Conservation (phyloP, 1,140 invertebrate species). For the Zaprionus taronus region DNA sequence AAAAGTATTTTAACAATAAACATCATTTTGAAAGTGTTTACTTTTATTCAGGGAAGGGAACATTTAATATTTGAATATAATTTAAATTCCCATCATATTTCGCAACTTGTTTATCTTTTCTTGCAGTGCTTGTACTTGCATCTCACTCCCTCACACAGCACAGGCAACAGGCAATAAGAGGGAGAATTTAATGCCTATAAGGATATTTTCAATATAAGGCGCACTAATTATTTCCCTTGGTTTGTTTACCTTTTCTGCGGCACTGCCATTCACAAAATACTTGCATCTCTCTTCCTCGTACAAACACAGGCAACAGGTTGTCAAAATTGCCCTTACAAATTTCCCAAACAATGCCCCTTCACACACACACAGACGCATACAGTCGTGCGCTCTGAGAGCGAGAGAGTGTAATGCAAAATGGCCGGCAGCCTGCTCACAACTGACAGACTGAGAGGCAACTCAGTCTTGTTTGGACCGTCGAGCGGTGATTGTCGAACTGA, state of each 20-base stretch:
- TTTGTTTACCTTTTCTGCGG: not conserved
- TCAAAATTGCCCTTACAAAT: conserved; percentile 34
- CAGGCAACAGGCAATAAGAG: too few species aligned
- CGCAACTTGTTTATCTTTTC: too few species aligned
- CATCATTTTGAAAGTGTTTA: not conserved
- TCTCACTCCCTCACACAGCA: too few species aligned
- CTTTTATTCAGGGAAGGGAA: not conserved
- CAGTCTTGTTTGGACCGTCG: conserved; percentile 73
- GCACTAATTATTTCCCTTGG: not conserved
- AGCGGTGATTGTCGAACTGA: conserved; percentile 50
- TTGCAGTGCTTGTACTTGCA: too few species aligned
- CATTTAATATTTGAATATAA: too few species aligned
- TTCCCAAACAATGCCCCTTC: conserved; percentile 74
- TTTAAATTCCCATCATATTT: too few species aligned
- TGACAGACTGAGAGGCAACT: conserved; percentile 23
- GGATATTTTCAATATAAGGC: too few species aligned
- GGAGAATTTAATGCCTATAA: too few species aligned
- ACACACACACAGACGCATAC: conserved; percentile 13
- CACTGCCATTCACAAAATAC: not conserved
- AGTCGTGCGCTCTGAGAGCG: not conserved
- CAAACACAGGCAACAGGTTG: conserved; percentile 53
- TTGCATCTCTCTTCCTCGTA: not conserved
- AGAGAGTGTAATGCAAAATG: conserved; percentile 35
- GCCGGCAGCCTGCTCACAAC: conserved; percentile 44
- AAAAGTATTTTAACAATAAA: conserved; percentile 44